Evolutionary conservation across 2,113 vertebrate genomes (phyloP).

Genomic region (Dromas ardeola): DNA sequence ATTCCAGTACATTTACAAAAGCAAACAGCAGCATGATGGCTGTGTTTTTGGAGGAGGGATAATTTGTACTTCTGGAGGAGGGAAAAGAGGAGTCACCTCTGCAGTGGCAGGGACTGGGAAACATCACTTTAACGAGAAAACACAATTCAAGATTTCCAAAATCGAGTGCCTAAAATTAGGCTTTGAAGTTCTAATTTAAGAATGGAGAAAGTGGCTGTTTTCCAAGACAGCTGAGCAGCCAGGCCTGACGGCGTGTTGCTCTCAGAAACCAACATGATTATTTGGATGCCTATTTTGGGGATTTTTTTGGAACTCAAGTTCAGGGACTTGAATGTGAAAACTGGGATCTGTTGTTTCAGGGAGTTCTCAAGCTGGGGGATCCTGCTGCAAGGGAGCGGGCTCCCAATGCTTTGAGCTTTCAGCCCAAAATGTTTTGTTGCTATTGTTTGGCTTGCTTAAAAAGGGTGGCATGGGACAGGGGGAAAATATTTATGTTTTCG

Average conservation of each 20-base stretch:
- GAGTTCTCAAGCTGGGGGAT: not conserved
- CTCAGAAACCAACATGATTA: not conserved
- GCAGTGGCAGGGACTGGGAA: not conserved
- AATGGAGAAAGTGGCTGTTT: not conserved
- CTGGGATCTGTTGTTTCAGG: not conserved
- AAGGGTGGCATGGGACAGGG: not conserved
- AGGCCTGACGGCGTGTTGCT: not conserved
- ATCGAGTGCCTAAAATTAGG: constrained; percentile 29
- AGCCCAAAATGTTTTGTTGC: not conserved
- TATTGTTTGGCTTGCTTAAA: not conserved
- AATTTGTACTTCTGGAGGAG: not conserved
- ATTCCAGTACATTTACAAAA: not conserved
- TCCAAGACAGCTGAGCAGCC: constrained; percentile 7
- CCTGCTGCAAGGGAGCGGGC: not conserved
- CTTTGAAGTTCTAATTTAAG: not conserved
- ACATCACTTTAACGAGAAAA: not conserved
- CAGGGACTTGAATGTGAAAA: not conserved
- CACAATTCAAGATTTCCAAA: constrained; percentile 19
- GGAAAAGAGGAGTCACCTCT: not conserved
- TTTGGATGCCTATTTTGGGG: constrained; percentile 42
- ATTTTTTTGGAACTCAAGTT: not conserved
- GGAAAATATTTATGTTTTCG: not conserved
- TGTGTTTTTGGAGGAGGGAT: not conserved
- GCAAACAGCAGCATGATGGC: not conserved
- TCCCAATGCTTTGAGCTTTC: not conserved